A percentile compares a stretch with the other conserved stretches of the same genome.
These are phyloP conservation scores for Isaurus tuberculatus DNA, from an alignment of 92 coral and sea anemone genomes.

Conservation along the genomic window DNA sequence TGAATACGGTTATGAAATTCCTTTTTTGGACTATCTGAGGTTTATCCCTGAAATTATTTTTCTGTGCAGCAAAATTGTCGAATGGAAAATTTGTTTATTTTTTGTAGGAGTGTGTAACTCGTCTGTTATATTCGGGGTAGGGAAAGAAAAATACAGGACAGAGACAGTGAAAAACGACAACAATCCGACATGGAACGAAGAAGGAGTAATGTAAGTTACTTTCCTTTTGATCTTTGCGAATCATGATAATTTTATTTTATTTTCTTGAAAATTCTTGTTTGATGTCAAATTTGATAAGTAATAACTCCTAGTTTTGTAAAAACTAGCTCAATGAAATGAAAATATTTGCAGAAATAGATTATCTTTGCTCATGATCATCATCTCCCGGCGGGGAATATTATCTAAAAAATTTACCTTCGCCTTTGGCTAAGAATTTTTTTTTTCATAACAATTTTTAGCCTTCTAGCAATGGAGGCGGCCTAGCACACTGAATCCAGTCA, in stretches of 20 bases:
- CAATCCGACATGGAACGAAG: conserved; percentile 99
- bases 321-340: background rate
- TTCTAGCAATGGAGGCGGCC: background rate
- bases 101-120: conserved; percentile 82
- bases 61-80: background rate
- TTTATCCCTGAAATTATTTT: background rate
- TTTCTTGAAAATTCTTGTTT: background rate
- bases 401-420: background rate
- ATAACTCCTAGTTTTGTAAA: background rate
- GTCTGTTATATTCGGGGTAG: conserved; percentile 92
- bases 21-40: background rate
- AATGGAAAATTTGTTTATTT: background rate
- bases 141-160: conserved; percentile 93
- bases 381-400: too few relatives aligned
- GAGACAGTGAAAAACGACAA: conserved; percentile 75
- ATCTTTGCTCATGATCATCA: too few relatives aligned
- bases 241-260: too few relatives aligned
- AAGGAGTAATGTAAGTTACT: conserved; percentile 84
- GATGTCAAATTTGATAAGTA: background rate
- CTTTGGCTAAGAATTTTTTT: background rate
- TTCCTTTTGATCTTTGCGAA: background rate
- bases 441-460: background rate
- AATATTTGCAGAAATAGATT: background rate
- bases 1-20: background rate
- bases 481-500: background rate